Evolutionary conservation across 2,797 vertebrate genomes (phyloP).

Genomic region (Allobates femoralis): DNA sequence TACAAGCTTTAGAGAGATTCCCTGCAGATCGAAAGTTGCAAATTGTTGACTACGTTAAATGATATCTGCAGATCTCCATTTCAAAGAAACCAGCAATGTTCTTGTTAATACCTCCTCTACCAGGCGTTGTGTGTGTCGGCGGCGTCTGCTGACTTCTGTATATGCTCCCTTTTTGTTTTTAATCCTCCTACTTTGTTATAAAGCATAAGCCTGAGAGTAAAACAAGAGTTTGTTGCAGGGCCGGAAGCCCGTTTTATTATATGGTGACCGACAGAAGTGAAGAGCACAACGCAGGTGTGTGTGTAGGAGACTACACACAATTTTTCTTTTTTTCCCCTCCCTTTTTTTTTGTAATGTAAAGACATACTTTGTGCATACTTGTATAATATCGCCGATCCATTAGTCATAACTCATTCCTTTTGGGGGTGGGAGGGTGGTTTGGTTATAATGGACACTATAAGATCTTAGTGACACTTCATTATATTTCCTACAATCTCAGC

Average conservation of each 20-base stretch:
- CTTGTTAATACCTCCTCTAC: conserved; percentile 45
- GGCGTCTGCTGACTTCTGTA: conserved; percentile 33
- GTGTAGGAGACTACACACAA: conserved; percentile 13
- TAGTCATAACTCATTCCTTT: conserved; percentile 44
- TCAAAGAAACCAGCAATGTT: conserved; percentile 36
- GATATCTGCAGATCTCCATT: conserved; percentile 28
- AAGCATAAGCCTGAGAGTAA: conserved; percentile 15
- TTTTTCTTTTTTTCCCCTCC: no score
- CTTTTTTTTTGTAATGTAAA: conserved; percentile 39
- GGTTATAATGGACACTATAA: conserved; percentile 30
- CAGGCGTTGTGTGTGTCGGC: not conserved
- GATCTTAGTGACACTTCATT: conserved; percentile 8
- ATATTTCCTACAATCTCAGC: conserved; percentile 6
- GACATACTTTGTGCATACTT: conserved; percentile 30
- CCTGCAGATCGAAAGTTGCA: not conserved
- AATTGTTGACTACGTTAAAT: conserved; percentile 4
- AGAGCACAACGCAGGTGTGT: conserved; percentile 60
- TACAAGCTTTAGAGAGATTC: conserved; percentile 2
- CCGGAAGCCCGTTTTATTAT: conserved; percentile 26
- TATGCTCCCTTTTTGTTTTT: not conserved
- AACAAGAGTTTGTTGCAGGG: conserved; percentile 12
- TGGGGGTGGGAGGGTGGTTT: conserved; percentile 38
- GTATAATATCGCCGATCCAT: conserved; percentile 50
- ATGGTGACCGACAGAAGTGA: not conserved
- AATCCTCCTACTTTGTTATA: not conserved